Conservation (phyloP, 2,888 invertebrate species). For the Lypha dubia region DNA sequence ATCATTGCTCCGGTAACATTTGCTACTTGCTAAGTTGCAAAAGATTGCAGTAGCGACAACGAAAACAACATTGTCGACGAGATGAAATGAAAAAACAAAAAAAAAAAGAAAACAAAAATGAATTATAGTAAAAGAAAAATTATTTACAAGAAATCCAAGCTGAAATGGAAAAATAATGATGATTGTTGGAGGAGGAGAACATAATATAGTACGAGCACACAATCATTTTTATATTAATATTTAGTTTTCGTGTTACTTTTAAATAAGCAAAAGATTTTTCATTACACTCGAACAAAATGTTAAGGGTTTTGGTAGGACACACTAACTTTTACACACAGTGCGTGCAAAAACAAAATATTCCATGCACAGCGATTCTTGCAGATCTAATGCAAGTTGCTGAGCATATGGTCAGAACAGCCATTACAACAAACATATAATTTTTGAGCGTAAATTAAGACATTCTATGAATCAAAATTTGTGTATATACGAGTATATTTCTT, state of each 20-base stretch:
- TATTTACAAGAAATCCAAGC: slow-evolving; percentile 27
- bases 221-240: slow-evolving; percentile 5
- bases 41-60: slow-evolving; percentile 14
- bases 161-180: slow-evolving; percentile 30
- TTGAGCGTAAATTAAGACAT: slow-evolving; percentile 6
- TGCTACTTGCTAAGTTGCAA: slow-evolving; percentile 25
- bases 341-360: too few relatives aligned
- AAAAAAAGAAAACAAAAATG: neutral
- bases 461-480: neutral
- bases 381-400: too few relatives aligned
- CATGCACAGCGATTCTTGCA: too few relatives aligned
- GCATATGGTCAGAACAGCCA: neutral
- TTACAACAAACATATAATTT: neutral
- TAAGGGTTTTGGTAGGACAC: neutral
- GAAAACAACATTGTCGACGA: slow-evolving; percentile 30
- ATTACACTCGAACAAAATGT: neutral
- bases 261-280: neutral
- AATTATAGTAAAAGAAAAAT: neutral
- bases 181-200: slow-evolving; percentile 21
- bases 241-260: neutral
- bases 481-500: slow-evolving; percentile 5
- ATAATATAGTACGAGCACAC: neutral
- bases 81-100: neutral
- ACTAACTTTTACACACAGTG: neutral
- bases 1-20: neutral